phyloP scores from a whole-genome alignment of 2,113 vertebrate species.

The Calyptommatus sinebrachiatus region DNA sequence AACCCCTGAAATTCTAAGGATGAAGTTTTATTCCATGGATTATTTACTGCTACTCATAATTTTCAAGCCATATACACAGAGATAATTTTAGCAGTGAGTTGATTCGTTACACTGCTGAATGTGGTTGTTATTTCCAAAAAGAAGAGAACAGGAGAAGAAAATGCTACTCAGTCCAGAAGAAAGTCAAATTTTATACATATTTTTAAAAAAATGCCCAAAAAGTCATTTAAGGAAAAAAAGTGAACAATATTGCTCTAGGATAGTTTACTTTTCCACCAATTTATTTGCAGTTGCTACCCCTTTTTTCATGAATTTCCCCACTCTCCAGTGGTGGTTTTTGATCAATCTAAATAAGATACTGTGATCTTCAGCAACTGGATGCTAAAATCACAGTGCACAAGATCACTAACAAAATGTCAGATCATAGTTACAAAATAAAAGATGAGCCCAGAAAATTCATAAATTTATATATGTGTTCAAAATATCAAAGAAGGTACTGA shows the following conservation, averaged over 20 bases:
- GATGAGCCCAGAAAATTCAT: slow-evolving; percentile 12
- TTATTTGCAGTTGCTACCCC: not conserved
- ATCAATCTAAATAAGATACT: not conserved
- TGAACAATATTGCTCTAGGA: slow-evolving; percentile 1
- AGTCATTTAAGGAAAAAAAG: not conserved
- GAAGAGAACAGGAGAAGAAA: not conserved
- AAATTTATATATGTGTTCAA: slow-evolving; percentile 15
- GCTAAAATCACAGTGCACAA: not conserved
- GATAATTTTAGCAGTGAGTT: too few relatives aligned
- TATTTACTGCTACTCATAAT: not conserved
- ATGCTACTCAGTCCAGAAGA: not conserved
- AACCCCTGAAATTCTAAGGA: not conserved
- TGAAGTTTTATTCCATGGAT: slow-evolving; percentile 2
- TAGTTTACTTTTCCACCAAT: not conserved
- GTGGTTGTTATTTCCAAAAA: not conserved
- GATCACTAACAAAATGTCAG: slow-evolving; percentile 12
- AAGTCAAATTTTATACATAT: not conserved
- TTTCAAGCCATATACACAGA: not conserved
- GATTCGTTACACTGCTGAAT: not conserved
- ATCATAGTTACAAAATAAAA: slow-evolving; percentile 23
- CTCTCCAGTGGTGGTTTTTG: slow-evolving; percentile 1
- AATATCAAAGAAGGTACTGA: not conserved
- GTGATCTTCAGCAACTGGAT: slow-evolving; percentile 13
- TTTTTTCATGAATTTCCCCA: not conserved
- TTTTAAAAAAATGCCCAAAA: slow-evolving; percentile 1